A percentile compares a stretch with the other conserved stretches of the same genome.
Evolutionary conservation across 2,888 invertebrate genomes (phyloP).

Genomic region (Psococerastis gibbosa): DNA sequence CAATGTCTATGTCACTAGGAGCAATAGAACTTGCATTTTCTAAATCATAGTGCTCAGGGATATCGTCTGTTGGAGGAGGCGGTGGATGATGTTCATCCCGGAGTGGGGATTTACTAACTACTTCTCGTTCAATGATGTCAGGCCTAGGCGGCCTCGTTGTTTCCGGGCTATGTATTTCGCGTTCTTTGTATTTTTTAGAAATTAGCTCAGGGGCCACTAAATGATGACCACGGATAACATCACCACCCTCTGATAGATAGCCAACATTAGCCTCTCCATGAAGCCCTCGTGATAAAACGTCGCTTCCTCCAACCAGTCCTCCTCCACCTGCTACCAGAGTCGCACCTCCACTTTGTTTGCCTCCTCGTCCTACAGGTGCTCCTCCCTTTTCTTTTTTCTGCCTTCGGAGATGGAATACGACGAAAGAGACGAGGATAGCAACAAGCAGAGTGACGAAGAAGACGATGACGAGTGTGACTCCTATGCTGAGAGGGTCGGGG

Average conservation of each 20-base stretch:
- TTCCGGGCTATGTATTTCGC: conserved; percentile 45
- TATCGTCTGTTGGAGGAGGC: conserved; percentile 45
- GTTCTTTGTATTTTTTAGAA: conserved; percentile 74
- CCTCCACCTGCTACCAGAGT: conserved; percentile 50
- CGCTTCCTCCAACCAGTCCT: conserved; percentile 38
- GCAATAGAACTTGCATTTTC: conserved; percentile 96
- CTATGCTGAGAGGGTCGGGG: conserved; percentile 76
- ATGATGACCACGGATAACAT: conserved; percentile 54
- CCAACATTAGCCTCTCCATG: conserved; percentile 28
- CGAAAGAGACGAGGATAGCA: conserved; percentile 74
- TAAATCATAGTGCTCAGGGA: conserved; percentile 87
- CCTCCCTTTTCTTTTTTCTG: conserved; percentile 73
- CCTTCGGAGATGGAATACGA: conserved; percentile 75
- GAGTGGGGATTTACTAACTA: conserved; percentile 65
- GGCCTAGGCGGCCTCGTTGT: conserved; percentile 63
- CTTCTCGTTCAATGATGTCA: conserved; percentile 83
- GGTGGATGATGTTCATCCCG: conserved; percentile 61
- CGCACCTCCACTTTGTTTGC: conserved; percentile 52
- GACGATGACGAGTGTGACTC: conserved; percentile 80
- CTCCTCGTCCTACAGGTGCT: conserved; percentile 32
- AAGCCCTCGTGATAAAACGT: conserved; percentile 20
- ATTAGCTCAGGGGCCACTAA: conserved; percentile 70
- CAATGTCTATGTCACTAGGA: conserved; percentile 91
- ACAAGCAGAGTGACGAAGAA: conserved; percentile 82
- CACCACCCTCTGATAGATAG: conserved; percentile 52